Conservation (phyloP, 2,113 vertebrate genomes). For the Ictidomys tridecemlineatus region DNA sequence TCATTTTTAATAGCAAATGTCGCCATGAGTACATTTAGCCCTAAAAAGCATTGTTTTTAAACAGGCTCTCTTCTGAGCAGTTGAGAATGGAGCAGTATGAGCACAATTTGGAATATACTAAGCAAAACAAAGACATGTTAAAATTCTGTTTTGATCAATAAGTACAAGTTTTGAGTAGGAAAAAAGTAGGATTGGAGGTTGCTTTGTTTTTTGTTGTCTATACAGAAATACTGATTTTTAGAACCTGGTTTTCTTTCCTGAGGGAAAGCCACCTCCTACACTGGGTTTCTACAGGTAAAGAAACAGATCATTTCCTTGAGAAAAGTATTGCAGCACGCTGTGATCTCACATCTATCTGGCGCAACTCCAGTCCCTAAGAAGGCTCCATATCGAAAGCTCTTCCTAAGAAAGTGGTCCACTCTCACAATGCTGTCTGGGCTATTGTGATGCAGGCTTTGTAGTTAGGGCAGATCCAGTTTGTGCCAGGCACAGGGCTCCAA, state of each 20-base stretch:
- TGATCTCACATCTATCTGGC: not conserved
- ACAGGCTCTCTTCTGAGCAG: not conserved
- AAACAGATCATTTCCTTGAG: slow-evolving; percentile 35
- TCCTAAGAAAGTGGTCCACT: not conserved
- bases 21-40: not conserved
- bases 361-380: not conserved
- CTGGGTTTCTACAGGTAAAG: slow-evolving; percentile 41
- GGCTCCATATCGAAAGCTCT: not conserved
- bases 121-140: slow-evolving; percentile 21
- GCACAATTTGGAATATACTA: not conserved
- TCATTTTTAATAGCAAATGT: slow-evolving; percentile 48
- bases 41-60: not conserved
- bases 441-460: not conserved
- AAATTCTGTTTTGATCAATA: not conserved
- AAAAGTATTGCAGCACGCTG: not conserved
- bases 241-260: not conserved
- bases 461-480: not conserved
- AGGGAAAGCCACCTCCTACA: not conserved
- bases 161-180: not conserved
- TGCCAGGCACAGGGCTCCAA: not conserved
- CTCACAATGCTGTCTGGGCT: not conserved
- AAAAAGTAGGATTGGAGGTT: not conserved
- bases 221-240: not conserved
- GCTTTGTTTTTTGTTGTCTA: not conserved
- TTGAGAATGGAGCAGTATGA: not conserved